Percentiles rank a stretch among this genome's conserved stretches.
Evolutionary conservation across 2,888 invertebrate species (phyloP).

Genomic region (Caenorhabditis becei): DNA sequence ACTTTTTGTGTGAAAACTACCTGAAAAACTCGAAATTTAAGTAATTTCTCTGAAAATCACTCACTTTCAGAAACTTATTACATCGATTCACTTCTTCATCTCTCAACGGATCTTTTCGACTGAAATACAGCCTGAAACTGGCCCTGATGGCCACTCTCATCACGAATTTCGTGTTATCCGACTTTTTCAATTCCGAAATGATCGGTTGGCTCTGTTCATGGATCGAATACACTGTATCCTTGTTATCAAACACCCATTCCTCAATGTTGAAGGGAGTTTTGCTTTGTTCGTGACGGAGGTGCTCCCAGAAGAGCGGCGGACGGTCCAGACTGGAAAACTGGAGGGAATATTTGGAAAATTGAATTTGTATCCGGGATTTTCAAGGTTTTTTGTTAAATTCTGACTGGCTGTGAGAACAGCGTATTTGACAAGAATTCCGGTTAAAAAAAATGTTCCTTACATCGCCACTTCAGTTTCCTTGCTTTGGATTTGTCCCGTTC

Average conservation of each 20-base stretch:
- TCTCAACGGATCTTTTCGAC: conserved; percentile 27
- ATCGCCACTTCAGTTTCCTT: conserved; percentile 14
- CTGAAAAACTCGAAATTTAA: conserved; percentile 17
- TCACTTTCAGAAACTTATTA: conserved; percentile 48
- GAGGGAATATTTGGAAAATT: no score
- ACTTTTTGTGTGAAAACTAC: conserved; percentile 50
- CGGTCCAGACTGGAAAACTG: conserved; percentile 33
- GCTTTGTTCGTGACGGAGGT: conserved; percentile 7
- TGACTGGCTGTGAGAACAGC: no score
- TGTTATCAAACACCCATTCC: conserved; percentile 37
- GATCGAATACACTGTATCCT: conserved; percentile 38
- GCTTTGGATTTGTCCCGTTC: neutral
- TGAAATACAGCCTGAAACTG: conserved; percentile 24
- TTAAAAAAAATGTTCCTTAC: conserved; percentile 8
- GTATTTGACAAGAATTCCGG: no score
- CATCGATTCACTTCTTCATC: conserved; percentile 41
- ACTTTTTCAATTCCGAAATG: neutral
- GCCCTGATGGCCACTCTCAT: neutral
- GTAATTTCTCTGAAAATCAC: no score
- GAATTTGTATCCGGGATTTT: no score
- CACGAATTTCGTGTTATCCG: neutral
- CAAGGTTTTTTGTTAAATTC: neutral
- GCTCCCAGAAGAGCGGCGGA: conserved; percentile 22
- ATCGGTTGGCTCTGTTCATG: neutral
- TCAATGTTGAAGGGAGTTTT: neutral